Conservation (phyloP, 1,140 invertebrate species). For the Aphidius gifuensis region DNA sequence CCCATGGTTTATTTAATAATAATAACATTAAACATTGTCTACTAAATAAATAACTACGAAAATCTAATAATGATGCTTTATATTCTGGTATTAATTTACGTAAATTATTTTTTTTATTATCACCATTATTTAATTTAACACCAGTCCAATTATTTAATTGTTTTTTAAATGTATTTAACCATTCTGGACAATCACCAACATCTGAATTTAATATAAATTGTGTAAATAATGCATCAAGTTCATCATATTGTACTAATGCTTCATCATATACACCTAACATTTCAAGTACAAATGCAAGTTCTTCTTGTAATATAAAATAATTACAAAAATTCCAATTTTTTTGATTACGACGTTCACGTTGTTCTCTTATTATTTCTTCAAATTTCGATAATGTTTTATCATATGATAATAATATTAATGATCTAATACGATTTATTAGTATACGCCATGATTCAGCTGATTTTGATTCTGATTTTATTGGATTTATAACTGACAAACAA, state of each 20-base stretch:
- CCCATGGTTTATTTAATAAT: conserved; percentile 73
- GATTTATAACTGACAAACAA: conserved; percentile 88
- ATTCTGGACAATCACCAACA: conserved; percentile 67
- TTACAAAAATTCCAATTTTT: conserved; percentile 89
- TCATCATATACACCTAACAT: conserved; percentile 92
- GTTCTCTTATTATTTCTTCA: conserved; percentile 86
- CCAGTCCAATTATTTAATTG: conserved; percentile 81
- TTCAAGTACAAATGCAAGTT: conserved; percentile 91
- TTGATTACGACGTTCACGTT: conserved; percentile 87
- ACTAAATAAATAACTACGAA: conserved; percentile 92
- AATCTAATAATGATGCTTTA: conserved; percentile 78
- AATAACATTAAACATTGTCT: conserved; percentile 87
- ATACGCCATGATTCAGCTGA: conserved; percentile 86
- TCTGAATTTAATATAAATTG: conserved; percentile 44
- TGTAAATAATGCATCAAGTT: conserved; percentile 8
- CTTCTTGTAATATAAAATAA: conserved; percentile 93
- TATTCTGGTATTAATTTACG: conserved; percentile 69
- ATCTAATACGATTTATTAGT: conserved; percentile 76
- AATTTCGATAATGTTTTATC: conserved; percentile 81
- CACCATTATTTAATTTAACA: conserved; percentile 66
- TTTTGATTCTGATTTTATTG: conserved; percentile 81
- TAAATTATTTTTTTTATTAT: conserved; percentile 58
- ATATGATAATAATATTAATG: conserved; percentile 83
- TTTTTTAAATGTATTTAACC: conserved; percentile 74
- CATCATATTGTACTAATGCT: conserved; percentile 87